Evolutionary conservation across 2,797 vertebrate genomes (phyloP).

Genomic region (Astyanax mexicanus): DNA sequence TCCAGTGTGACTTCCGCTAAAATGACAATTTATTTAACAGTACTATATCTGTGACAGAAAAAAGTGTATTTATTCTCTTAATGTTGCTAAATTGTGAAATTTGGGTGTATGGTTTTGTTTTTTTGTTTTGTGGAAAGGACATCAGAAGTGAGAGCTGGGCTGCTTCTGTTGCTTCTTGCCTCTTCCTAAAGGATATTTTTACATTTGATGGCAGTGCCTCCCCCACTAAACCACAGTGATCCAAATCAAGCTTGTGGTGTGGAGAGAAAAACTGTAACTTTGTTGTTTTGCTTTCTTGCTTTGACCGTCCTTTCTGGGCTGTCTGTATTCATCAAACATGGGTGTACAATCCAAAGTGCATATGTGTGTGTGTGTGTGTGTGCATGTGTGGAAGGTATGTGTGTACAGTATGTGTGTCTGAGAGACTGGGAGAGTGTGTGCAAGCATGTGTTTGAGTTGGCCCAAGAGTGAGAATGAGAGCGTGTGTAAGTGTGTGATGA

Average conservation of each 20-base stretch:
- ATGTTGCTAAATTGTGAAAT: background rate
- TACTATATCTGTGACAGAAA: background rate
- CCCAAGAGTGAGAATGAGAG: background rate
- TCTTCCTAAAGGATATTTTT: constrained; percentile 71
- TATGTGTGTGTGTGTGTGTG: constrained; percentile 35
- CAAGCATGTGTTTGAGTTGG: background rate
- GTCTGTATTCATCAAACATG: background rate
- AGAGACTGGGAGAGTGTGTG: background rate
- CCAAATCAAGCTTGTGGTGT: constrained; percentile 48
- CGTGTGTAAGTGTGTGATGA: background rate
- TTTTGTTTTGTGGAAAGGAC: background rate
- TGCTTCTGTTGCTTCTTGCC: constrained; percentile 8
- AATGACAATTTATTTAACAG: background rate
- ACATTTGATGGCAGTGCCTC: constrained; percentile 63
- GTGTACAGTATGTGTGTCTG: background rate
- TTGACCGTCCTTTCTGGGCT: background rate
- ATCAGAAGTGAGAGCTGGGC: background rate
- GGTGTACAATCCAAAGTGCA: background rate
- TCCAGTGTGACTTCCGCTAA: background rate
- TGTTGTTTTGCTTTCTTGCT: background rate
- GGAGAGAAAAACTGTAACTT: background rate
- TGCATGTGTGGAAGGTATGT: too few species aligned
- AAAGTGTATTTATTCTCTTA: background rate
- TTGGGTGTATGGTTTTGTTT: background rate
- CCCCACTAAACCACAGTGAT: constrained; percentile 72